Base-by-base conservation (phyloP, 2,797 vertebrate species). In the Spinus olivaceus region DNA sequence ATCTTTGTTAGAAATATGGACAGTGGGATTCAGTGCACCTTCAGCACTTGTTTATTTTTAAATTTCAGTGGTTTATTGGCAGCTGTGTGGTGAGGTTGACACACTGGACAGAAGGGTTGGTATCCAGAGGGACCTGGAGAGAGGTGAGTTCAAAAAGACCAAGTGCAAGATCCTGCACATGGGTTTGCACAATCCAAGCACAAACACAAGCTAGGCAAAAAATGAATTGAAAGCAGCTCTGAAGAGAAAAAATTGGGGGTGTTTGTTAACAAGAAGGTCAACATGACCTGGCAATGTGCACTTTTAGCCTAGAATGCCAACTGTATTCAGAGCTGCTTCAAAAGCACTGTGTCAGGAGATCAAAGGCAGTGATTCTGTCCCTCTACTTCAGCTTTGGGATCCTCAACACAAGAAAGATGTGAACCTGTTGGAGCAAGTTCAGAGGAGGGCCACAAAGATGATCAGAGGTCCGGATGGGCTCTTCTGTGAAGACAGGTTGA, bases 331-430 rank as follows among this genome's bases (percentile, higher is more conserved):
- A 73, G 5, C 14, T 33, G 4, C 28, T 30, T 51, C 17, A 39
- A 39, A 72, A 66, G 10, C 12, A 53, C 10, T 1, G 0, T 46
- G 28, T n/a, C 33, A 53, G 14, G 14, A 73, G 14, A 14, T 22
- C 3, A 3, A 66, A 30, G 22, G 14, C 0, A 0, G 5, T 47
- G 17, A 25, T 35, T 66, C 33, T 22, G 24, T 60, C 22, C 17
- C 9, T 81, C 30, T 51, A 6, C 1, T 32, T 51, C 39, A 22
- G 46, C 3, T 53, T 32, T 73, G 39, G 28, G 9, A 10, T 46
- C 6, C 24, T 65, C 30, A 73, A 8, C 8, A 25, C 8, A 33
- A 51, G 16, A 39, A 39, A 53, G 4, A 41, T 44, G 11, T 57
- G 16, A 57, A 57, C 2, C 3, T 44, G 10, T 19, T 22, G 30